phyloP scores from a whole-genome alignment of 2,113 vertebrate genomes.

The Osmerus eperlanus region DNA sequence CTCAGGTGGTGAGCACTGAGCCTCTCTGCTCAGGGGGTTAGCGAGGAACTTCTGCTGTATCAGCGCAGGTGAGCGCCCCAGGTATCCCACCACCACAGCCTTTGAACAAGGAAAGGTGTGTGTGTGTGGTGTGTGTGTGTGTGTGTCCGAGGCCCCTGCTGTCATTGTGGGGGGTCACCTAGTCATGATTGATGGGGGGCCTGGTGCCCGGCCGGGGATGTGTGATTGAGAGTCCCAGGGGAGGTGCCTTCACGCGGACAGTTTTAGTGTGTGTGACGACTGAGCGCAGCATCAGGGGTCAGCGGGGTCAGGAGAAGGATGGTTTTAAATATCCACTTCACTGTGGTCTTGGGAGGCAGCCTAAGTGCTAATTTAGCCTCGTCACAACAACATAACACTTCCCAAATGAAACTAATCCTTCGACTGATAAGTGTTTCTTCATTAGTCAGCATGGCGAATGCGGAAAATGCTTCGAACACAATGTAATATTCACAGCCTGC shows the following conservation, averaged over 20 bases:
- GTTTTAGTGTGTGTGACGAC: neutral
- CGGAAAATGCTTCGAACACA: too few species aligned
- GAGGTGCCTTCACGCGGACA: neutral
- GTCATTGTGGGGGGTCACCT: neutral
- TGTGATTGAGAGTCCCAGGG: slow-evolving; percentile 5
- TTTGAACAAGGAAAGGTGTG: slow-evolving; percentile 54
- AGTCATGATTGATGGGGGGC: slow-evolving; percentile 16
- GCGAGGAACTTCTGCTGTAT: slow-evolving; percentile 55
- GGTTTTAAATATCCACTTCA: neutral
- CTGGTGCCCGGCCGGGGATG: neutral
- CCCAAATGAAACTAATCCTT: too few species aligned
- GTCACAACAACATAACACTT: too few species aligned
- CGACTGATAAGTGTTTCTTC: too few species aligned
- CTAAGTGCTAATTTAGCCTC: too few species aligned
- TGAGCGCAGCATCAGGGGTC: neutral
- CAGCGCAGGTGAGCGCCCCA: slow-evolving; percentile 62
- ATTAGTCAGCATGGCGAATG: too few species aligned
- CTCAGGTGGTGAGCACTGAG: slow-evolving; percentile 57
- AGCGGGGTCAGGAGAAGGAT: neutral
- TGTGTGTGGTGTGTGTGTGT: neutral
- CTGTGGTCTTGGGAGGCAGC: too few species aligned
- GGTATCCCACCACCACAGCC: slow-evolving; percentile 50
- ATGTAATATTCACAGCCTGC: too few species aligned
- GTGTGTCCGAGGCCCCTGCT: slow-evolving; percentile 18
- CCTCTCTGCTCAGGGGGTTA: slow-evolving; percentile 46